These are phyloP conservation scores for Eudyptes chrysolophus DNA, from an alignment of 2,113 vertebrate species.

Conservation along the genomic window DNA sequence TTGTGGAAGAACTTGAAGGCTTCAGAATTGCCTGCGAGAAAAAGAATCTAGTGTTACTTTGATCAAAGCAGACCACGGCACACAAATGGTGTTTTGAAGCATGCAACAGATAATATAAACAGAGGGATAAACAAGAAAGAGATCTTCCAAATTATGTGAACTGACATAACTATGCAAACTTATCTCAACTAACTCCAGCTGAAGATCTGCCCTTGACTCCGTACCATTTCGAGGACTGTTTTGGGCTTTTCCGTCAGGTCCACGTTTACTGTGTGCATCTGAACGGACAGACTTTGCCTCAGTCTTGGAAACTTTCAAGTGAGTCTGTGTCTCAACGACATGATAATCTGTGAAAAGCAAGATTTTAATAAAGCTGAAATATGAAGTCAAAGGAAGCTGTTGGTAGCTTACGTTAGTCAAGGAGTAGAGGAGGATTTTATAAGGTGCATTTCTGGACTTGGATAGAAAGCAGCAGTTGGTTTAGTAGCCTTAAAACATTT, in stretches of 20 bases:
- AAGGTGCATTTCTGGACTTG: not conserved
- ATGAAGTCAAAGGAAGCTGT: not conserved
- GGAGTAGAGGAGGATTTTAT: not conserved
- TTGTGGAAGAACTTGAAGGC: constrained; percentile 49
- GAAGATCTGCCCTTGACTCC: not conserved
- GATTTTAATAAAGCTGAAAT: constrained; percentile 10
- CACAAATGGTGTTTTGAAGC: not conserved
- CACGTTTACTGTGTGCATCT: constrained; percentile 73
- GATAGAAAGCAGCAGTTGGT: not conserved
- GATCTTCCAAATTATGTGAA: not conserved
- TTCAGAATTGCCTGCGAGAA: constrained; percentile 65
- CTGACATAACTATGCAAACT: not conserved
- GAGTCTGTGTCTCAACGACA: constrained; percentile 74
- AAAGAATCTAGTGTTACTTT: not conserved
- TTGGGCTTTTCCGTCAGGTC: constrained; percentile 72
- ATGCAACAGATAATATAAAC: not conserved
- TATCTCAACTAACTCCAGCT: not conserved
- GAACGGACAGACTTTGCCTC: constrained; percentile 70
- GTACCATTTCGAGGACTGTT: constrained; percentile 73
- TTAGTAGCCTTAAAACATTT: not conserved
- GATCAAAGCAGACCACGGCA: not conserved
- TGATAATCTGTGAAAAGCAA: constrained; percentile 74
- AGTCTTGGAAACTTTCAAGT: constrained; percentile 77
- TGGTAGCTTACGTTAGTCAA: not conserved
- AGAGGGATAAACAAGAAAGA: not conserved